phyloP scores from a whole-genome alignment of 2,797 vertebrate species.

The Miichthys miiuy region DNA sequence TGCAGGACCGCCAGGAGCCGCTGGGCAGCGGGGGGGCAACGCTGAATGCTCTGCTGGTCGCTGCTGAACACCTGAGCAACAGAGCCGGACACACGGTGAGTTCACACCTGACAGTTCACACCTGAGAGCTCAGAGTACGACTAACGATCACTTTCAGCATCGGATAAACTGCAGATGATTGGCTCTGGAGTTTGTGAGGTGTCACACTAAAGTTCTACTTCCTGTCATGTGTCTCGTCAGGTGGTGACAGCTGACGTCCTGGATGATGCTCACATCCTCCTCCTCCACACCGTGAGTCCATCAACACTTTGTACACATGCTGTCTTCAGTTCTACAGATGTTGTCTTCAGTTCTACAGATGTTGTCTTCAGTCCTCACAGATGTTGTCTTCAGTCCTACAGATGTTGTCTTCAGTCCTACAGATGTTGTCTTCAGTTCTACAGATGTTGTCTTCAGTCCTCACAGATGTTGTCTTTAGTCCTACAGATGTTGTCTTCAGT shows the following conservation, averaged over 20 bases:
- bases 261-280: slow-evolving; percentile 88
- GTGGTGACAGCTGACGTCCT: slow-evolving; percentile 94
- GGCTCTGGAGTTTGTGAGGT: too few relatives aligned
- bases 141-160: too few relatives aligned
- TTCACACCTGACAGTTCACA: neutral
- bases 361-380: too few relatives aligned
- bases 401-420: neutral
- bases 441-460: neutral
- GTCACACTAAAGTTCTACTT: too few relatives aligned
- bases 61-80: slow-evolving; percentile 93
- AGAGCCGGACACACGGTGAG: slow-evolving; percentile 89
- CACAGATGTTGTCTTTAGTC: neutral
- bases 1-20: slow-evolving; percentile 88
- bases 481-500: too few relatives aligned
- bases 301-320: neutral
- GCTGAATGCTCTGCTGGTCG: slow-evolving; percentile 94
- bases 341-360: too few relatives aligned
- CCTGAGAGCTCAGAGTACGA: too few relatives aligned
- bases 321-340: neutral
- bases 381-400: too few relatives aligned
- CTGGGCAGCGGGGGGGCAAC: slow-evolving; percentile 96
- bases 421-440: neutral
- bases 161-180: too few relatives aligned
- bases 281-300: slow-evolving; percentile 92
- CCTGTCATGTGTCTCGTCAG: slow-evolving; percentile 69